These are phyloP conservation scores for Plagodis pulveraria DNA, from an alignment of 2,888 invertebrate species.

Conservation along the genomic window DNA sequence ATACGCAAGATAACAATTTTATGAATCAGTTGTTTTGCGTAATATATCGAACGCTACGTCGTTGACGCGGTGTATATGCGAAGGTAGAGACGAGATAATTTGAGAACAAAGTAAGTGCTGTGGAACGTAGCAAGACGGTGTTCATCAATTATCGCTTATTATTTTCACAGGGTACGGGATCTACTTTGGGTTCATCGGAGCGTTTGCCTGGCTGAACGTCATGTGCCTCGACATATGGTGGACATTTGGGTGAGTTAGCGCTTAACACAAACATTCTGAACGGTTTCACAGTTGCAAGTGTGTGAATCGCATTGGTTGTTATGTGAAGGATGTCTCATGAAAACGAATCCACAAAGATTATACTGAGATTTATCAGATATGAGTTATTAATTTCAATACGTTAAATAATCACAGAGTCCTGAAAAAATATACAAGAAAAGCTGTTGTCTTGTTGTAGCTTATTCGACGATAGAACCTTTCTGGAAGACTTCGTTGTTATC, in stretches of 20 bases:
- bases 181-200: slow-evolving; percentile 88
- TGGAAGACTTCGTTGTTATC: no score
- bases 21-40: no score
- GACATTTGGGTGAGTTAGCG: slow-evolving; percentile 89
- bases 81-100: slow-evolving; percentile 26
- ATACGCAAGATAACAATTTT: no score
- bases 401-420: no score
- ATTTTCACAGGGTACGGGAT: slow-evolving; percentile 86
- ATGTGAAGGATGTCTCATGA: slow-evolving; percentile 11
- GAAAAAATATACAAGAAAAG: no score
- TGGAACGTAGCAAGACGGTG: slow-evolving; percentile 27
- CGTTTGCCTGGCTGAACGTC: slow-evolving; percentile 91
- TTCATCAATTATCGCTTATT: slow-evolving; percentile 52
- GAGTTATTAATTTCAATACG: no score
- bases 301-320: slow-evolving; percentile 39
- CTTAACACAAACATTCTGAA: slow-evolving; percentile 47
- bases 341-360: neutral
- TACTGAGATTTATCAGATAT: no score
- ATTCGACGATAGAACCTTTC: no score
- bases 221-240: slow-evolving; percentile 94
- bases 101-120: slow-evolving; percentile 19
- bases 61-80: no score
- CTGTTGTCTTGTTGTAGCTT: no score
- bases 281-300: slow-evolving; percentile 35
- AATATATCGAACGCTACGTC: no score